Percentiles rank a stretch among this genome's conserved stretches.
phyloP scores from a whole-genome alignment of 2,113 vertebrate species.

The Corydoras sp. region DNA sequence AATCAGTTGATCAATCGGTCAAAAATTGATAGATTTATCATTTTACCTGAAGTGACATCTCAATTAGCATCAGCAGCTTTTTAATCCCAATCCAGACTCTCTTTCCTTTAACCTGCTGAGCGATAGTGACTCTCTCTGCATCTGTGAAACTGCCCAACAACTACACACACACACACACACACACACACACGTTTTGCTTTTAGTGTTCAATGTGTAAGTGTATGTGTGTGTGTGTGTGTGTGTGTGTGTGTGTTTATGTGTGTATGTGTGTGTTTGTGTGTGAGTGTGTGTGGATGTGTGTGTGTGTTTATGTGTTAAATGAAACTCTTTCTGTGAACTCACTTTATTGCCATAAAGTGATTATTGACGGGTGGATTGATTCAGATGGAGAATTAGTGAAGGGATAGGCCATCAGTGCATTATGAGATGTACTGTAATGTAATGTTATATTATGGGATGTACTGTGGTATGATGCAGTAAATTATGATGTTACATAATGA shows the following conservation, averaged over 20 bases:
- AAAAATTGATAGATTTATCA: background rate
- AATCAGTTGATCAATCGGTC: background rate
- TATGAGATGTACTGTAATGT: no score
- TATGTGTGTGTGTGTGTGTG: background rate
- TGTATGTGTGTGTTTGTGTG: no score
- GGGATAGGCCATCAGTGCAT: no score
- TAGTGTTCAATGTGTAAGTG: background rate
- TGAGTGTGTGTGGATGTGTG: no score
- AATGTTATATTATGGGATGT: background rate
- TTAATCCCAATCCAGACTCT: slow-evolving; percentile 95
- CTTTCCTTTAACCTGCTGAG: slow-evolving; percentile 85
- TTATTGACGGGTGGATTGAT: no score
- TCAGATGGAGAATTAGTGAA: no score
- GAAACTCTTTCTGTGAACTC: no score
- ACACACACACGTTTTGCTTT: slow-evolving; percentile 2
- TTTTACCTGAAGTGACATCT: slow-evolving; percentile 94
- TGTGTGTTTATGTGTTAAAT: no score
- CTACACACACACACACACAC: slow-evolving; percentile 56
- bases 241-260: background rate
- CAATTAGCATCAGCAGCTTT: slow-evolving; percentile 95
- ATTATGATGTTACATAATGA: background rate
- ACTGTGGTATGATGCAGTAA: background rate
- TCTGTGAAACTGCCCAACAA: slow-evolving; percentile 93
- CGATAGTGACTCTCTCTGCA: slow-evolving; percentile 81
- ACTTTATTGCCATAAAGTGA: no score